These are phyloP conservation scores for Mycalesis mineus DNA, from an alignment of 2,888 invertebrate species.

Conservation along the genomic window DNA sequence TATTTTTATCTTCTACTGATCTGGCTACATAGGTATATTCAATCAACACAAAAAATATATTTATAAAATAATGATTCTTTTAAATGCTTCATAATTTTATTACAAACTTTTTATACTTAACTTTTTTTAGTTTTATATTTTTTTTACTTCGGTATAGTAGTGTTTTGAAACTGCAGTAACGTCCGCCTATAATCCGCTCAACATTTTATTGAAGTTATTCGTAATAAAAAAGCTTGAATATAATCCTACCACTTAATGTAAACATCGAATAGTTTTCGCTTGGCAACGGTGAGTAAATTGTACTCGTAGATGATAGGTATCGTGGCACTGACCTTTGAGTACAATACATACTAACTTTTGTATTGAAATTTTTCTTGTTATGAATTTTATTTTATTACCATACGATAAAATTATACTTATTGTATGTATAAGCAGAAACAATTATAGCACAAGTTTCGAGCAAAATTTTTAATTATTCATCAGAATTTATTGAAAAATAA, in stretches of 20 bases:
- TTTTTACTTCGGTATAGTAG: constrained; percentile 25
- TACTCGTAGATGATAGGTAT: constrained; percentile 26
- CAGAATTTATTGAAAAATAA: too few species aligned
- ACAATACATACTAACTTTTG: neutral
- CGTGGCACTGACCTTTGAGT: constrained; percentile 18
- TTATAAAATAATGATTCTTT: too few species aligned
- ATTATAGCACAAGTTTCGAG: too few species aligned
- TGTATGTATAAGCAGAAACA: too few species aligned
- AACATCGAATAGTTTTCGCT: constrained; percentile 23
- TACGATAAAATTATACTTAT: too few species aligned
- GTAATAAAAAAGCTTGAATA: constrained; percentile 26
- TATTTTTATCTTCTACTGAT: neutral
- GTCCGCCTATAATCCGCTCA: constrained; percentile 7
- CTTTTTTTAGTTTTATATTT: neutral
- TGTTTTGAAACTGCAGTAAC: neutral
- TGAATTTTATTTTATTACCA: too few species aligned
- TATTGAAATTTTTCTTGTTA: too few species aligned
- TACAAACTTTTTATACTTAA: neutral
- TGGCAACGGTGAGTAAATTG: constrained; percentile 27
- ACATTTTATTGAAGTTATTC: constrained; percentile 8
- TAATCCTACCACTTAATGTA: constrained; percentile 16
- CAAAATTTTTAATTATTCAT: too few species aligned
- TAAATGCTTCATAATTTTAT: too few species aligned
- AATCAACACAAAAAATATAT: too few species aligned
- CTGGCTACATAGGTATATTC: too few species aligned